Conservation (phyloP, 1,140 invertebrate genomes). For the Metaphire vulgaris region DNA sequence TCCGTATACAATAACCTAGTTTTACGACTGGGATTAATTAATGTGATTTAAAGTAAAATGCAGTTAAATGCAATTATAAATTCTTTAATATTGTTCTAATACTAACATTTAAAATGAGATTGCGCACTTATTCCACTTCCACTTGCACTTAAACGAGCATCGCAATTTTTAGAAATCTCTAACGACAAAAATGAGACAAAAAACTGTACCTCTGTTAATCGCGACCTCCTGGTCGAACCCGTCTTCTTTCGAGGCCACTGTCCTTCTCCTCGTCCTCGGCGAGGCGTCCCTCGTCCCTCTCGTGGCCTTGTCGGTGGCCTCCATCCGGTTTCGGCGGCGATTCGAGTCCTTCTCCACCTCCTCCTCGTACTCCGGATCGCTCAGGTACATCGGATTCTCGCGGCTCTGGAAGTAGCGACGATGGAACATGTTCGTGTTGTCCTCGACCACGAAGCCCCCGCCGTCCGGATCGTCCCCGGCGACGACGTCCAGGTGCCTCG, state of each 20-base stretch:
- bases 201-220: not conserved
- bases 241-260: not conserved
- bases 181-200: too few relatives aligned
- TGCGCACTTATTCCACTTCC: too few relatives aligned
- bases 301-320: not conserved
- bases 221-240: not conserved
- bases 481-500: slow-evolving; percentile 19
- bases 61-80: too few relatives aligned
- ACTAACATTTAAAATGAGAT: too few relatives aligned
- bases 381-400: slow-evolving; percentile 28
- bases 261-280: not conserved
- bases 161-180: too few relatives aligned
- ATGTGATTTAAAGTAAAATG: too few relatives aligned
- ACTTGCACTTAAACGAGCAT: too few relatives aligned
- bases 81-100: too few relatives aligned
- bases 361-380: slow-evolving; percentile 15
- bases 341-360: not conserved
- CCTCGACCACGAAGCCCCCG: not conserved
- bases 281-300: not conserved
- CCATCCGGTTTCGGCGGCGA: not conserved
- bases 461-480: not conserved
- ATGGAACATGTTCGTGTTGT: slow-evolving; percentile 29
- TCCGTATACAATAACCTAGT: too few relatives aligned
- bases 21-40: too few relatives aligned
- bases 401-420: slow-evolving; percentile 24